These are phyloP conservation scores for Rhopalosiphum maidis DNA, from an alignment of 1,140 invertebrate genomes.

Conservation along the genomic window DNA sequence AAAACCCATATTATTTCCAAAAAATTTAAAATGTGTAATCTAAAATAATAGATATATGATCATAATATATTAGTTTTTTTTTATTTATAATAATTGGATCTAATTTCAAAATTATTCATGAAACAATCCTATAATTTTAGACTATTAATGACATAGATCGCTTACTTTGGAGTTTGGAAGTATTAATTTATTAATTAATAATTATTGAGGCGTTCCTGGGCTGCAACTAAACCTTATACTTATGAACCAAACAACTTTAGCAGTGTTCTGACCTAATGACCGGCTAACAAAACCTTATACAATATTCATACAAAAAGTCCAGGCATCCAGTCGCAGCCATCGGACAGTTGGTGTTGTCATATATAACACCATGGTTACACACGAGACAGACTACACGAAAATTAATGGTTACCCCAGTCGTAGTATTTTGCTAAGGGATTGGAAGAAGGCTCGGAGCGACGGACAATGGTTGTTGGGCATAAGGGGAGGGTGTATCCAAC, in stretches of 20 bases:
- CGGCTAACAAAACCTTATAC: background rate
- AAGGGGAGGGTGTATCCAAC: background rate
- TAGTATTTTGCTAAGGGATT: background rate
- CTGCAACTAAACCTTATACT: slow-evolving; percentile 37
- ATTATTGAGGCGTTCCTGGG: slow-evolving; percentile 1
- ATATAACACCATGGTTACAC: slow-evolving; percentile 41
- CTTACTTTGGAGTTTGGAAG: slow-evolving; percentile 5
- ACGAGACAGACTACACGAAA: background rate
- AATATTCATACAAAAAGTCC: slow-evolving; percentile 46
- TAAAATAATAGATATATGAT: background rate
- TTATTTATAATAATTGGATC: background rate
- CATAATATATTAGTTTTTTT: background rate
- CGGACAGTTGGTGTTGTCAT: background rate
- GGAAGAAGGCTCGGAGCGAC: background rate
- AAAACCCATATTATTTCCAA: background rate
- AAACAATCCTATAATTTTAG: slow-evolving; percentile 29
- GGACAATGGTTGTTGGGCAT: background rate
- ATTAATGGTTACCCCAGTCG: background rate
- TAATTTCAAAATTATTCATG: background rate
- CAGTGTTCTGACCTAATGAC: background rate
- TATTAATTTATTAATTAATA: slow-evolving; percentile 50
- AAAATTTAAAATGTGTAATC: background rate
- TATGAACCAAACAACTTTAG: slow-evolving; percentile 16
- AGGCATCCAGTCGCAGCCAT: background rate
- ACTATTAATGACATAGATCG: slow-evolving; percentile 29